phyloP scores from a whole-genome alignment of 1,140 invertebrate species.

The Zophobas morio region DNA sequence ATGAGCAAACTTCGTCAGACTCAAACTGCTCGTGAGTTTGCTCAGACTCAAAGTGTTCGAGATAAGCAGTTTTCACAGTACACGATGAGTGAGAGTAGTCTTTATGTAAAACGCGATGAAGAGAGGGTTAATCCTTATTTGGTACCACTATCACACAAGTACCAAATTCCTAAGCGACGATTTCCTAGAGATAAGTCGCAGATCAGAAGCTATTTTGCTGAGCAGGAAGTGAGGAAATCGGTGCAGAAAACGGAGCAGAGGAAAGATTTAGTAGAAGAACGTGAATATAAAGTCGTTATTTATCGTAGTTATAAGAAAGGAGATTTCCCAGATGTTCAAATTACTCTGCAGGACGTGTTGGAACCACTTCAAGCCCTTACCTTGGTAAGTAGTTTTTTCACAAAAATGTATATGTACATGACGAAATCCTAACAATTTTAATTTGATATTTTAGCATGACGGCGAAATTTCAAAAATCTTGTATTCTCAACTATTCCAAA shows the following conservation, averaged over 20 bases:
- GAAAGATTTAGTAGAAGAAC: conserved; percentile 66
- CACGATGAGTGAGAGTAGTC: conserved; percentile 51
- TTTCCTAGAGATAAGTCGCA: conserved; percentile 69
- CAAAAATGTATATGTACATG: no score
- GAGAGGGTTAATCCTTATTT: conserved; percentile 56
- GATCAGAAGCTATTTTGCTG: conserved; percentile 67
- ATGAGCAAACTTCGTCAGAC: conserved; percentile 57
- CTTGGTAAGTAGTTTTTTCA: conserved; percentile 60
- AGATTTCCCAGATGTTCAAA: conserved; percentile 81
- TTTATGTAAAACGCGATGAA: conserved; percentile 25
- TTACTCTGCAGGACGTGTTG: conserved; percentile 75
- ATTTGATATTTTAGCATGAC: conserved; percentile 52
- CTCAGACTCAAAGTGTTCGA: conserved; percentile 54
- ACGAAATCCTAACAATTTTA: no score
- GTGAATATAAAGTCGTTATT: conserved; percentile 69
- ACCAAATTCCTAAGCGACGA: conserved; percentile 61
- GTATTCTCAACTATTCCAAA: conserved; percentile 53
- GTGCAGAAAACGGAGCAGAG: conserved; percentile 65
- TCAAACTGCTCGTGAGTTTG: conserved; percentile 58
- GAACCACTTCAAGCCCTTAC: conserved; percentile 76
- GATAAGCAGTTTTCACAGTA: conserved; percentile 44
- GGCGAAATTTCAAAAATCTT: conserved; percentile 58
- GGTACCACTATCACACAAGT: conserved; percentile 47
- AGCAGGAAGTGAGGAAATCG: conserved; percentile 65
- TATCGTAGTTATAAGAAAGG: conserved; percentile 76